Base-by-base conservation (phyloP, 2,888 invertebrate species). In the Scrobipalpa costella region DNA sequence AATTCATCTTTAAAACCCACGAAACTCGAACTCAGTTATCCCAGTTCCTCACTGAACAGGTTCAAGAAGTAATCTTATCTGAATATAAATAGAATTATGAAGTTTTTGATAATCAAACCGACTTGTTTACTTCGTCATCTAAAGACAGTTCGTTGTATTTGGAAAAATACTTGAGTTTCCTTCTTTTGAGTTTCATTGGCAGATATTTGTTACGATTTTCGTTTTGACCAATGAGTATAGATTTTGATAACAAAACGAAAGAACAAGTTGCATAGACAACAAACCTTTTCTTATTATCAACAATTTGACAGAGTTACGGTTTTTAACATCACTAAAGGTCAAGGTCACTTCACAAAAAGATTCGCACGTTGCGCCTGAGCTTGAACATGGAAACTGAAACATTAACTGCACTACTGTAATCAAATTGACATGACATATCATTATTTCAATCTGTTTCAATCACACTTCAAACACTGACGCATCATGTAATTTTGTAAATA, bases 1-100 rank as follows among this genome's bases (percentile, higher is more conserved):
- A 95, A 82, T 92, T 89, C 93, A 92, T 92, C 44, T 67, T 81
- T 15, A 64, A 58, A 63, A 55, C 15, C 9, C 8, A 19, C 49
- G 44, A 44, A 44, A 44, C 44, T n/a, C 44, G n/a, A 44, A 15
- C 44, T n/a, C 44, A 44, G 15, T 15, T 15, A 44, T 44, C 19
- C 50, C 21, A 52, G 21, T 21, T 21, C 21, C 19, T 21, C 2
- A 5, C 27, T 21, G 50, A 27, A 21, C 13, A 52, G n/a, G 17
- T n/a, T 15, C 19, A 33, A 11, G 15, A 27, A 34, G 57, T 40
- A 58, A 38, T 73, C 71, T 76, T 80, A 79, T 77, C 76, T 38
- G 36, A 65, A 62, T 66, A 64, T 52, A 68, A 64, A 66, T 67
- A 66, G 55, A 62, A 66, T 19, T 7, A 40, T 15, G n/a, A 44